These are phyloP conservation scores for Agrochola circellaris DNA, from an alignment of 2,888 invertebrate species.

Conservation along the genomic window DNA sequence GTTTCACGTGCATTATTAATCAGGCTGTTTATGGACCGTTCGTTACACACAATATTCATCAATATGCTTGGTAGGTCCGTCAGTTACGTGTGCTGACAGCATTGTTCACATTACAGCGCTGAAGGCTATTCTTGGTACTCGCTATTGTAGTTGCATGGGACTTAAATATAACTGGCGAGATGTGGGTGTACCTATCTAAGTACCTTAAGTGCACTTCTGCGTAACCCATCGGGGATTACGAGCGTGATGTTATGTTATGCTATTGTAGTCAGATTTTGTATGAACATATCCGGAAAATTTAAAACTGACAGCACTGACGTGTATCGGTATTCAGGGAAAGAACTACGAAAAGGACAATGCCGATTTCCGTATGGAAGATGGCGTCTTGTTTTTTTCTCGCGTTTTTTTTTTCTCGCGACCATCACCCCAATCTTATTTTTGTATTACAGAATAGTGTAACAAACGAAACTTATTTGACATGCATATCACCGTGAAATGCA, in stretches of 20 bases:
- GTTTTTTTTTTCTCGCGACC: no score
- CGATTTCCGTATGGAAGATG: no score
- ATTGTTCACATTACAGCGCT: neutral
- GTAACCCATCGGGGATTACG: neutral
- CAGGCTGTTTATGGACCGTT: constrained; percentile 14
- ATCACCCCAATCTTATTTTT: no score
- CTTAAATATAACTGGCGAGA: neutral
- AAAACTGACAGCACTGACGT: neutral
- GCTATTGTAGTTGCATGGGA: neutral
- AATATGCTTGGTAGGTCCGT: neutral
- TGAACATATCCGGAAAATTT: neutral
- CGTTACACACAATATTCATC: constrained; percentile 7
- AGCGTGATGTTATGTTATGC: neutral
- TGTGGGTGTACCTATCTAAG: neutral
- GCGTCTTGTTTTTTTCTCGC: no score
- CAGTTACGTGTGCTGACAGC: neutral
- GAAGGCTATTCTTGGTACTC: neutral
- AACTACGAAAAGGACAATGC: neutral
- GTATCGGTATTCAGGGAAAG: neutral
- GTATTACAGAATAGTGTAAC: no score
- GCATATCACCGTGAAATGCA: no score
- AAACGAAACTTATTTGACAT: no score
- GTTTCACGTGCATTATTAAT: constrained; percentile 57
- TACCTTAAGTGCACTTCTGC: neutral
- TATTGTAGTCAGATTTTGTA: neutral